Conservation (phyloP, 2,797 vertebrate genomes). For the Ibycter americanus region DNA sequence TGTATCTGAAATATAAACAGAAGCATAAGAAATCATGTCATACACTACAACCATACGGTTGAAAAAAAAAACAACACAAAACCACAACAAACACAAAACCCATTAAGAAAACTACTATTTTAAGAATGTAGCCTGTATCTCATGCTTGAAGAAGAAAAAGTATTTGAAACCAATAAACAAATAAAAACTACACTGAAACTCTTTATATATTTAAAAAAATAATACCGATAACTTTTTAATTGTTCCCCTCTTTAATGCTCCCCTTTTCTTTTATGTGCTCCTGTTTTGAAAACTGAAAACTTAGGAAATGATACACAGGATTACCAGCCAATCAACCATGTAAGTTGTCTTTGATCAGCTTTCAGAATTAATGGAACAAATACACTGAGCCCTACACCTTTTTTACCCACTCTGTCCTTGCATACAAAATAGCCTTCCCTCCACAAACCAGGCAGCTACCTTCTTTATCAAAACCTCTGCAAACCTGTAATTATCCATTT, state of each 20-base stretch:
- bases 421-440: neutral
- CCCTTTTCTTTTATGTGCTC: neutral
- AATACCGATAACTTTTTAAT: neutral
- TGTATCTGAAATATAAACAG: neutral
- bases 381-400: neutral
- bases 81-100: neutral
- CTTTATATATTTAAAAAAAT: neutral
- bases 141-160: neutral
- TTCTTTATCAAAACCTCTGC: neutral
- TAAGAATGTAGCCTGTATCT: neutral
- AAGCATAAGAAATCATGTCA: neutral
- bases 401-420: neutral
- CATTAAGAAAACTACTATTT: neutral
- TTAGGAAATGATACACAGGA: neutral
- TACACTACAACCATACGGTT: neutral
- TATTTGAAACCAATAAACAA: neutral
- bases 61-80: neutral
- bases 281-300: neutral
- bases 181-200: neutral
- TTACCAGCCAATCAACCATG: neutral
- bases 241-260: neutral
- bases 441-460: neutral
- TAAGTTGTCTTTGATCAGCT: neutral
- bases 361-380: neutral
- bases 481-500: neutral